Evolutionary conservation across 2,797 vertebrate species (phyloP).

Genomic region (Malurus splendens): DNA sequence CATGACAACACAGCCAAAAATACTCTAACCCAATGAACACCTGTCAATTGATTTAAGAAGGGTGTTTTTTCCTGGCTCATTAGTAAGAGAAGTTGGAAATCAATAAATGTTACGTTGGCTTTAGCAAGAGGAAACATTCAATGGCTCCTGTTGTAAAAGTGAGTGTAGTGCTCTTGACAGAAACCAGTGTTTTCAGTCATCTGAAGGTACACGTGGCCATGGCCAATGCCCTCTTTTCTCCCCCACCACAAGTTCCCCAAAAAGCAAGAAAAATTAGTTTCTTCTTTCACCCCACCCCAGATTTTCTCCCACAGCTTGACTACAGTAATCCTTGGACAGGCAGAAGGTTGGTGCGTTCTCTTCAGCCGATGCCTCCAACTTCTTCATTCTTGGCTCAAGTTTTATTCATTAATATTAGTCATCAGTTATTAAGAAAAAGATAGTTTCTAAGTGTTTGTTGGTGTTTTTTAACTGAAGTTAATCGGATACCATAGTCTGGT

Average conservation of each 20-base stretch:
- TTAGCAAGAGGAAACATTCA: slow-evolving; percentile 63
- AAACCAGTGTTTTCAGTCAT: slow-evolving; percentile 39
- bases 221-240: slow-evolving; percentile 11
- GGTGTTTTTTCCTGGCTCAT: slow-evolving; percentile 11
- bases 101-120: slow-evolving; percentile 24
- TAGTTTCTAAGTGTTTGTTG: slow-evolving; percentile 74
- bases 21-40: background rate
- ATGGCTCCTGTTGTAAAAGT: slow-evolving; percentile 49
- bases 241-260: background rate
- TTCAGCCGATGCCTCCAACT: slow-evolving; percentile 48
- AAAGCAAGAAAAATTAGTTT: slow-evolving; percentile 35
- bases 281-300: slow-evolving; percentile 30
- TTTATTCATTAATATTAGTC: slow-evolving; percentile 77
- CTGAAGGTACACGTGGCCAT: slow-evolving; percentile 35
- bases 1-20: slow-evolving; percentile 13
- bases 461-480: slow-evolving; percentile 70
- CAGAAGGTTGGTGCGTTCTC: slow-evolving; percentile 39
- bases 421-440: slow-evolving; percentile 78
- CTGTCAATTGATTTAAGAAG: background rate
- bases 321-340: slow-evolving; percentile 56
- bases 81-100: slow-evolving; percentile 34
- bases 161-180: slow-evolving; percentile 45
- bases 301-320: slow-evolving; percentile 47
- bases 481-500: slow-evolving; percentile 58
- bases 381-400: slow-evolving; percentile 74